phyloP scores from a whole-genome alignment of 2,888 invertebrate genomes.

The Gymnosoma rotundatum region DNA sequence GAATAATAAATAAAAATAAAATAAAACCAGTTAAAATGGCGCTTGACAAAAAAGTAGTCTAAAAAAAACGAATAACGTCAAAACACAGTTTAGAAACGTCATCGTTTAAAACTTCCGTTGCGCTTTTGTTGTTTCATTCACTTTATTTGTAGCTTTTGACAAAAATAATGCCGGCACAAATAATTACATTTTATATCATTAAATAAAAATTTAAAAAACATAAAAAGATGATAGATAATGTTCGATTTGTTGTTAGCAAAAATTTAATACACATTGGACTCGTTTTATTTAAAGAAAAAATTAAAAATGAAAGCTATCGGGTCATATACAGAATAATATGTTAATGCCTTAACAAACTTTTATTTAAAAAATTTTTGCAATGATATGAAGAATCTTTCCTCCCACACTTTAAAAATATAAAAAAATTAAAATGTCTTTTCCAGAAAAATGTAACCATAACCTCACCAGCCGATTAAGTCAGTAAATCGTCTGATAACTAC shows the following conservation, averaged over 20 bases:
- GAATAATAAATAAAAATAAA: conserved; percentile 37
- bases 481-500: too few species aligned
- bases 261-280: neutral
- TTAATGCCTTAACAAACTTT: too few species aligned
- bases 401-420: too few species aligned
- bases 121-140: conserved; percentile 37
- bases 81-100: conserved; percentile 51
- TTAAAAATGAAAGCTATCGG: neutral
- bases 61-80: conserved; percentile 15
- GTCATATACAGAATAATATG: neutral
- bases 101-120: conserved; percentile 67
- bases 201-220: conserved; percentile 26
- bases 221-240: conserved; percentile 25
- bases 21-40: conserved; percentile 64
- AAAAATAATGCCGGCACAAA: conserved; percentile 54
- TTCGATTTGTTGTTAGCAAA: conserved; percentile 43
- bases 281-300: neutral
- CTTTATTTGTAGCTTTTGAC: conserved; percentile 42
- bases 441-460: too few species aligned
- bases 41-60: conserved; percentile 38
- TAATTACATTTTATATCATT: conserved; percentile 59
- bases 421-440: too few species aligned
- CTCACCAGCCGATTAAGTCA: too few species aligned
- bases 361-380: too few species aligned
- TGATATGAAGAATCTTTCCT: too few species aligned